phyloP scores from a whole-genome alignment of 2,888 invertebrate species.

The Erebia palarica region DNA sequence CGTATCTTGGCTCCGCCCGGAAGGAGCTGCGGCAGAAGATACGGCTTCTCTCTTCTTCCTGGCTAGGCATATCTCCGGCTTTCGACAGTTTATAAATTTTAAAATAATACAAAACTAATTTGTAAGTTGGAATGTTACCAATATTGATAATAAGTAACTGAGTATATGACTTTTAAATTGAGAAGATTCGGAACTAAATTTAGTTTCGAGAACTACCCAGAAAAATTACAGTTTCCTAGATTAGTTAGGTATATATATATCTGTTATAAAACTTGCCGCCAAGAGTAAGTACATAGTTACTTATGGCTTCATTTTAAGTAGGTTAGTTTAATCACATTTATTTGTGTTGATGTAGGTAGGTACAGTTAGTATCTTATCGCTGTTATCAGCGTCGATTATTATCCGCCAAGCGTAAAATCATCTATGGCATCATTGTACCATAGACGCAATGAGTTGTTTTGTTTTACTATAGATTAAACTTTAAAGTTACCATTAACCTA shows the following conservation, averaged over 20 bases:
- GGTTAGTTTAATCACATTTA: conserved; percentile 31
- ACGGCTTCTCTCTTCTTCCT: too few relatives aligned
- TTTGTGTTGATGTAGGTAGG: conserved; percentile 1
- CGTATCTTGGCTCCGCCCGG: too few relatives aligned
- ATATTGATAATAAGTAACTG: too few relatives aligned
- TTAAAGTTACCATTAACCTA: background rate
- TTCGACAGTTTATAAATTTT: too few relatives aligned
- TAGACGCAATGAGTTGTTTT: conserved; percentile 9
- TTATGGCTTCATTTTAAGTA: conserved; percentile 26
- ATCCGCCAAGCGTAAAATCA: conserved; percentile 19
- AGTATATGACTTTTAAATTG: too few relatives aligned
- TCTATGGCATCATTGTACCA: conserved; percentile 13
- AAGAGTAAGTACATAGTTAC: background rate
- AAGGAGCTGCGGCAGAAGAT: too few relatives aligned
- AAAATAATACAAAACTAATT: too few relatives aligned
- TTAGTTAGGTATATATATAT: background rate
- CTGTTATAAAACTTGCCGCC: conserved; percentile 4
- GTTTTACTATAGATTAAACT: conserved; percentile 1
- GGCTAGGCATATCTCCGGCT: too few relatives aligned
- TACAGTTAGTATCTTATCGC: conserved; percentile 36
- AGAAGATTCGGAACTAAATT: too few relatives aligned
- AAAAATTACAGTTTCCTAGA: too few relatives aligned
- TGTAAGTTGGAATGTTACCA: too few relatives aligned
- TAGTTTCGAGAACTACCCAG: too few relatives aligned
- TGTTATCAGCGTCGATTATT: conserved; percentile 38